These are phyloP conservation scores for Trisateles emortualis DNA, from an alignment of 2,888 invertebrate species.

Conservation along the genomic window DNA sequence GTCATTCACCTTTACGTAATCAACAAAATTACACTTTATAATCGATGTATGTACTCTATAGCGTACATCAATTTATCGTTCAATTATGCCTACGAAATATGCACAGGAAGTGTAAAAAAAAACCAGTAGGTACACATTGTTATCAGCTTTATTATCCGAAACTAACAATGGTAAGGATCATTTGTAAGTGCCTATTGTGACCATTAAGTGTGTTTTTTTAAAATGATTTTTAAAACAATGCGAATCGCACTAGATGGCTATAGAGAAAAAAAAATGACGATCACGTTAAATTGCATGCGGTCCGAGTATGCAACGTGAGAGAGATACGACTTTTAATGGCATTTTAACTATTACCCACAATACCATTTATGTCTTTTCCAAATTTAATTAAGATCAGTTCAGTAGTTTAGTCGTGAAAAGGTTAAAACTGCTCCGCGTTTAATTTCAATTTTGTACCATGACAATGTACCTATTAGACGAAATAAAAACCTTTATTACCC, in stretches of 20 bases:
- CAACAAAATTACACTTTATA: slow-evolving; percentile 16
- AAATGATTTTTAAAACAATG: slow-evolving; percentile 59
- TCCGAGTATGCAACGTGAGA: slow-evolving; percentile 58
- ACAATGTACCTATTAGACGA: too few species aligned
- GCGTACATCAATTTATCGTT: slow-evolving; percentile 38
- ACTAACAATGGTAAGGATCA: slow-evolving; percentile 78
- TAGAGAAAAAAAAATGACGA: slow-evolving; percentile 58
- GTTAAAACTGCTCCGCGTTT: too few species aligned
- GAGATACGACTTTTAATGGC: too few species aligned
- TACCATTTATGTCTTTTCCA: too few species aligned
- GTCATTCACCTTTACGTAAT: slow-evolving; percentile 51
- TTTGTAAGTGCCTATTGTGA: slow-evolving; percentile 73
- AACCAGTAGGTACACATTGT: slow-evolving; percentile 58
- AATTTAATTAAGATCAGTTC: too few species aligned
- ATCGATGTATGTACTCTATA: slow-evolving; percentile 46
- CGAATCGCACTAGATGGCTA: slow-evolving; percentile 54
- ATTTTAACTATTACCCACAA: too few species aligned
- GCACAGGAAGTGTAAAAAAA: slow-evolving; percentile 75
- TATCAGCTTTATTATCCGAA: slow-evolving; percentile 68
- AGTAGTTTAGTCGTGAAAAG: too few species aligned
- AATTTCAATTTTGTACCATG: too few species aligned
- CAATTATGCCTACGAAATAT: slow-evolving; percentile 56
- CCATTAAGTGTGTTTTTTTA: slow-evolving; percentile 64
- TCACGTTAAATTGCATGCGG: slow-evolving; percentile 73
- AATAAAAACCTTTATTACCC: too few species aligned